Conservation (phyloP, 2,113 vertebrate species). For the Steatornis caripensis region DNA sequence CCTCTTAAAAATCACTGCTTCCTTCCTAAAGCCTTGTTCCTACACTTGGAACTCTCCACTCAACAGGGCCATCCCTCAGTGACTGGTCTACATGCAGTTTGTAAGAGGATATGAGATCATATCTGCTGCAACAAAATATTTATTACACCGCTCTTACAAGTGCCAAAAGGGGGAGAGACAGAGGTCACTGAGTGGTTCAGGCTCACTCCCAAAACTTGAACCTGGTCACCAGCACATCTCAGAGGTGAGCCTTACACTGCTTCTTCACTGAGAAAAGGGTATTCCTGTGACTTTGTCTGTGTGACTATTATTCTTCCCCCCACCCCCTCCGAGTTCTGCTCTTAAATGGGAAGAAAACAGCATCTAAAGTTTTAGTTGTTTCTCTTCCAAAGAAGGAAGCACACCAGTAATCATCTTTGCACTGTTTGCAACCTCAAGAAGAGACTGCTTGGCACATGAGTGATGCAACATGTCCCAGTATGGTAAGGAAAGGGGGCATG, state of each 20-base stretch:
- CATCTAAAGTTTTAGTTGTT: not conserved
- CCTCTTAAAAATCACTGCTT: not conserved
- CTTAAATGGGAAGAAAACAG: not conserved
- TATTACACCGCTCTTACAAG: not conserved
- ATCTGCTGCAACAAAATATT: not conserved
- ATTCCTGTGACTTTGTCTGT: not conserved
- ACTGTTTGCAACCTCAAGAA: not conserved
- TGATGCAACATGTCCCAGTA: not conserved
- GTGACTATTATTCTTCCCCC: fast-evolving
- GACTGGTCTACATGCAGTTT: not conserved
- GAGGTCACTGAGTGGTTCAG: not conserved
- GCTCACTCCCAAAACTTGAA: not conserved
- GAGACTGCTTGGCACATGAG: not conserved
- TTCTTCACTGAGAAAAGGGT: not conserved
- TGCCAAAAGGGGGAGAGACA: not conserved
- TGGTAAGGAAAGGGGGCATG: fast-evolving
- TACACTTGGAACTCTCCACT: not conserved
- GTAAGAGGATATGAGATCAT: not conserved
- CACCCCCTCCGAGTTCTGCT: too few species aligned
- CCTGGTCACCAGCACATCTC: not conserved
- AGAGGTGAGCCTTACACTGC: too few species aligned
- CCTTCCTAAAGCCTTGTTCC: not conserved
- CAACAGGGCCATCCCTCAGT: not conserved
- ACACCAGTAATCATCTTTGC: not conserved
- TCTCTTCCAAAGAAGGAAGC: not conserved